These are phyloP conservation scores for Drosophila robusta DNA, from an alignment of 2,888 invertebrate genomes.

Conservation along the genomic window DNA sequence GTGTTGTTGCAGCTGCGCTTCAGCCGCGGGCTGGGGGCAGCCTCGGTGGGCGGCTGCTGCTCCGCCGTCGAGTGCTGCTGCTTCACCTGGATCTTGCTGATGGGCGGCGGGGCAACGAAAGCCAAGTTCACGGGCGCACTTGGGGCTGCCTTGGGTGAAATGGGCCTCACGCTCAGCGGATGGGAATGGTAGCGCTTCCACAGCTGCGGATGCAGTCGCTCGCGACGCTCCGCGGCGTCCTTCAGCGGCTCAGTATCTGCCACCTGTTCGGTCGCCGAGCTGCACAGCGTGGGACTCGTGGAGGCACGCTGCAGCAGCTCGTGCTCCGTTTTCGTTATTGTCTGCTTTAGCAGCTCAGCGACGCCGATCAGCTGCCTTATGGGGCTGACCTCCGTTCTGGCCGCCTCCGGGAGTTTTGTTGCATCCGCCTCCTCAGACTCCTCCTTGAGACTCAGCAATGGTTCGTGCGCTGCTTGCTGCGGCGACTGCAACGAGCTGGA, in stretches of 20 bases:
- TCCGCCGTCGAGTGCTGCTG: constrained; percentile 7
- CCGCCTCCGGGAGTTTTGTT: too few relatives aligned
- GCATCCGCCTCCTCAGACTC: background rate
- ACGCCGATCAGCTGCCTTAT: constrained; percentile 5
- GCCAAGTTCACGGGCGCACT: background rate
- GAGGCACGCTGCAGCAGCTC: constrained; percentile 30
- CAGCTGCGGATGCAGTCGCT: constrained; percentile 19
- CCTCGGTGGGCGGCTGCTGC: constrained; percentile 1
- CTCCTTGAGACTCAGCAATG: background rate
- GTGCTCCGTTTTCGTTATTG: background rate
- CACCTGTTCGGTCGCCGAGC: background rate
- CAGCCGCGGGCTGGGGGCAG: background rate
- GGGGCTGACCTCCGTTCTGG: background rate
- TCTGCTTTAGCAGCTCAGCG: constrained; percentile 5
- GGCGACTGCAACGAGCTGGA: background rate
- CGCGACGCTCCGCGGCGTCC: background rate
- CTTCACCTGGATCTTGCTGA: constrained; percentile 19
- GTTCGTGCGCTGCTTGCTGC: background rate
- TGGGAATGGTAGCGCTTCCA: constrained; percentile 44
- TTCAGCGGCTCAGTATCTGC: too few relatives aligned
- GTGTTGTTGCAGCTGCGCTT: background rate
- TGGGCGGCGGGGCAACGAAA: background rate
- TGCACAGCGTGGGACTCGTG: constrained; percentile 35
- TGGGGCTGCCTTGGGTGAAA: background rate
- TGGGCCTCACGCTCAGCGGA: background rate